These are phyloP conservation scores for Sinonovacula constricta DNA, from an alignment of 1,140 invertebrate genomes.

Conservation along the genomic window DNA sequence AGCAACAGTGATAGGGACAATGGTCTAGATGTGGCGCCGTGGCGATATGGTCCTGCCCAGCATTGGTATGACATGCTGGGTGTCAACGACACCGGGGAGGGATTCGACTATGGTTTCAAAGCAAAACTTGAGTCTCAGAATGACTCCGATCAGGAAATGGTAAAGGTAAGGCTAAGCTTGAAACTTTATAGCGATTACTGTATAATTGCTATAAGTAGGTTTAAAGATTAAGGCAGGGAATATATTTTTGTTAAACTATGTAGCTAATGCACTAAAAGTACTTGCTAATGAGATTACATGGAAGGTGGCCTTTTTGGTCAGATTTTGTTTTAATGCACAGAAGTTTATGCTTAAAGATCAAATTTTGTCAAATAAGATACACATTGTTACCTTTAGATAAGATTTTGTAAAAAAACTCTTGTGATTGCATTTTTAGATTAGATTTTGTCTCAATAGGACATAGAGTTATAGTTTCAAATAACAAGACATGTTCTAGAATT, in stretches of 20 bases:
- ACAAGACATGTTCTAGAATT: too few species aligned
- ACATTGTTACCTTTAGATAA: too few species aligned
- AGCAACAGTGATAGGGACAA: conserved; percentile 83
- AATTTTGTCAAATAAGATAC: too few species aligned
- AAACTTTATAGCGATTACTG: neutral
- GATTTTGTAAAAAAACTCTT: too few species aligned
- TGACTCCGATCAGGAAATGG: neutral
- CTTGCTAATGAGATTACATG: neutral
- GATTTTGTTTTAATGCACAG: neutral
- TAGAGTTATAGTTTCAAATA: too few species aligned
- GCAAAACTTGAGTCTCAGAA: neutral
- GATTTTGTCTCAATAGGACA: too few species aligned
- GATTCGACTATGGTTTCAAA: conserved; percentile 98
- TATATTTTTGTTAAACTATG: neutral
- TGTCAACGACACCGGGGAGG: conserved; percentile 95
- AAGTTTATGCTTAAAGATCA: too few species aligned
- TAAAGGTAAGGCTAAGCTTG: neutral
- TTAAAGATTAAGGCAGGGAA: neutral
- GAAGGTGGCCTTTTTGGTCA: neutral
- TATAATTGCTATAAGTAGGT: neutral
- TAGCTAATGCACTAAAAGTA: neutral
- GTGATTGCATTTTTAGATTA: too few species aligned
- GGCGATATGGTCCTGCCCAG: conserved; percentile 97
- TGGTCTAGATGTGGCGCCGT: conserved; percentile 90
- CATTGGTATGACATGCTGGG: conserved; percentile 85